Conservation (phyloP, 2,113 vertebrate species). For the Myodes glareolus region DNA sequence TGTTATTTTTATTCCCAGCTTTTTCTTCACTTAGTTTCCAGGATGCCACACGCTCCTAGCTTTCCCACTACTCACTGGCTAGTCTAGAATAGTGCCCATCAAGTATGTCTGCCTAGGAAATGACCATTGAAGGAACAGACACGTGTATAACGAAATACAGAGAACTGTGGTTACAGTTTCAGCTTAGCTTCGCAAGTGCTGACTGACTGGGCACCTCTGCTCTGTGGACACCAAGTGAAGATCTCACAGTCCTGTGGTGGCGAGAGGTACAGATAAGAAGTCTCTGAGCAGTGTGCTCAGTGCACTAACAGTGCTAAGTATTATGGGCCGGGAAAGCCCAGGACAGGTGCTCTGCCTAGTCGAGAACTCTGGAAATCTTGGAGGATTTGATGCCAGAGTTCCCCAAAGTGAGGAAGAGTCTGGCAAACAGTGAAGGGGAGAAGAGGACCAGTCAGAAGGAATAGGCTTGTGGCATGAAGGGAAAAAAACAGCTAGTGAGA, state of each 20-base stretch:
- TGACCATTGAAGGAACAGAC: neutral
- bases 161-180: neutral
- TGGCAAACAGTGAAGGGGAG: neutral
- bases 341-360: neutral
- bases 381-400: neutral
- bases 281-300: neutral
- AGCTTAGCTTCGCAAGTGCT: neutral
- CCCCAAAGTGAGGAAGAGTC: slow-evolving; percentile 45
- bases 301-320: neutral
- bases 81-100: slow-evolving; percentile 45
- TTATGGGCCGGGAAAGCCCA: neutral
- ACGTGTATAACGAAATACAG: neutral
- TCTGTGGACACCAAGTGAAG: slow-evolving; percentile 9
- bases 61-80: neutral
- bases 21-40: slow-evolving; percentile 55
- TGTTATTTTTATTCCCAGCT: neutral
- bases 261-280: neutral
- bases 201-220: neutral
- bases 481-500: slow-evolving; percentile 5
- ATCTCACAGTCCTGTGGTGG: neutral
- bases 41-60: neutral
- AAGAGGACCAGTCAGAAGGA: neutral
- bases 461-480: neutral
- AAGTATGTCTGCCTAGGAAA: neutral
- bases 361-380: slow-evolving; percentile 13